Base-by-base conservation (phyloP, 1,140 invertebrate species). In the Thereuonema tuberculata region DNA sequence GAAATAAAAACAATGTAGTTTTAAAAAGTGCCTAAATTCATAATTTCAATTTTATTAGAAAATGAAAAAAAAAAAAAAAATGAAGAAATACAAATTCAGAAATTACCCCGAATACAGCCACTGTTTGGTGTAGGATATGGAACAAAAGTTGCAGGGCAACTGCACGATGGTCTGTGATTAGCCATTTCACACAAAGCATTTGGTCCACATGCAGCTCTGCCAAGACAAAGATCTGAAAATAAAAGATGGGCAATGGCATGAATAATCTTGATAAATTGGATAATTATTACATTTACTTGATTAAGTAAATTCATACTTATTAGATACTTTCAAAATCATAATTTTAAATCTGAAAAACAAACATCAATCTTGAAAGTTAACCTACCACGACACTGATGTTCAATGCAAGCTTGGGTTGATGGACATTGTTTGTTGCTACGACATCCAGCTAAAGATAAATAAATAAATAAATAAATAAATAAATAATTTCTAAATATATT, bases 101-200 rank as follows among this genome's bases (percentile, higher is more conserved):
- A n/a, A 24, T 43, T 46, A 60, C 59, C 74, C 66, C 89, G 76
- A 0, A 89, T 80, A 67, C 89, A 93, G 3, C 85, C 89, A 24
- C 90, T 80, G 67, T 69, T 68, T n/a, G 71, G 66, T 12, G 85
- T 86, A 26, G 88, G 88, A 71, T 87, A 89, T 23, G 88, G 83
- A 65, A 92, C 86, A 68, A 90, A 82, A 21, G 84, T 84, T 52
- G 76, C 70, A 3, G 81, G 74, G 71, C 90, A 93, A 2, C 84
- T 83, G 67, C 89, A 93, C 54, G 82, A 80, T 21, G 88, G 85
- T 64, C 87, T 81, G 66, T 90, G 86, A 68, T 90, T 87, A 2
- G 82, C 78, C 0, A 89, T 86, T 1, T 84, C 81, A 66, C 88
- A 91, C 24, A 81, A 73, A 1, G 88, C 85, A 68, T 91, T 90